Evolutionary conservation across 1,140 invertebrate species (phyloP).

Genomic region (Rhagoletis zephyria): DNA sequence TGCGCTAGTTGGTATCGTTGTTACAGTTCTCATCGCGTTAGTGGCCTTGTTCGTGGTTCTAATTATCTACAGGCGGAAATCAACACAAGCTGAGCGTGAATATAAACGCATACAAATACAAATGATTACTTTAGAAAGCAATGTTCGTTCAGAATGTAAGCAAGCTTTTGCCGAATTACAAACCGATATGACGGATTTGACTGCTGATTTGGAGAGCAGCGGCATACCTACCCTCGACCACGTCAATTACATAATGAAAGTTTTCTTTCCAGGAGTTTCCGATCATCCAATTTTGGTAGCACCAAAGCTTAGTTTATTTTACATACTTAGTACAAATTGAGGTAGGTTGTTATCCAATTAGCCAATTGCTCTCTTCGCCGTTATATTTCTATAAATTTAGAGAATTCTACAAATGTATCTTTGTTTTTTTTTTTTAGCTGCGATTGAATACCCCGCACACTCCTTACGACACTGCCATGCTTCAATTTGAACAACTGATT

Average conservation of each 20-base stretch:
- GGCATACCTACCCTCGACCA: constrained; percentile 97
- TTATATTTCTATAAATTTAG: too few relatives aligned
- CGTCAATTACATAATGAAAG: constrained; percentile 97
- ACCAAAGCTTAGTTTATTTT: constrained; percentile 77
- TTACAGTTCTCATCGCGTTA: constrained; percentile 86
- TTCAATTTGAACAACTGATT: constrained; percentile 93
- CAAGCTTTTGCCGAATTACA: constrained; percentile 99
- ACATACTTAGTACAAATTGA: neutral
- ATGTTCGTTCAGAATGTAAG: constrained; percentile 97
- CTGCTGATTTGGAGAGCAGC: constrained; percentile 93
- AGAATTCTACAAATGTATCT: too few relatives aligned
- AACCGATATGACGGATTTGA: constrained; percentile 98
- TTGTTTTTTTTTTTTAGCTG: constrained; percentile 70
- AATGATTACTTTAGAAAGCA: constrained; percentile 99
- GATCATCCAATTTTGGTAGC: constrained; percentile 93
- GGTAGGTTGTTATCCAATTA: neutral
- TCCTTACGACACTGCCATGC: constrained; percentile 93
- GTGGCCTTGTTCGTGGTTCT: constrained; percentile 89
- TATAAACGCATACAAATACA: constrained; percentile 98
- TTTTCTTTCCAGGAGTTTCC: constrained; percentile 95
- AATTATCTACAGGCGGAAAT: constrained; percentile 90
- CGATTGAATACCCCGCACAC: constrained; percentile 84
- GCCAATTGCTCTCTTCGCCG: too few relatives aligned
- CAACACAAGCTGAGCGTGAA: constrained; percentile 94
- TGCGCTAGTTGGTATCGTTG: constrained; percentile 87